phyloP scores from a whole-genome alignment of 2,888 invertebrate species.

The Hedychridium roseum region DNA sequence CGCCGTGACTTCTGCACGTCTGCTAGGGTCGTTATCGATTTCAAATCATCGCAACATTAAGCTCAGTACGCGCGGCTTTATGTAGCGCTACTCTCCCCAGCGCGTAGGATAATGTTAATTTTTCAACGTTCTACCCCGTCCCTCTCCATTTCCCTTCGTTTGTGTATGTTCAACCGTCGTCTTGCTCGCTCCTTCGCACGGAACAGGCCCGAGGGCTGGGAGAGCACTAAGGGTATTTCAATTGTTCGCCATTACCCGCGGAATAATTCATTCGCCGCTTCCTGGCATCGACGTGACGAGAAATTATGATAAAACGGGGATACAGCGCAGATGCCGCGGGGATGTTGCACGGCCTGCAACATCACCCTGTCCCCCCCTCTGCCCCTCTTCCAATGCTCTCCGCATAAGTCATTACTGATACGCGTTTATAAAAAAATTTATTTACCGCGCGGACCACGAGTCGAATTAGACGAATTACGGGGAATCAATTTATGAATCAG shows the following conservation, averaged over 20 bases:
- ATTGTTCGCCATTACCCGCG: constrained; percentile 48
- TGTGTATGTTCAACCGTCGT: constrained; percentile 1
- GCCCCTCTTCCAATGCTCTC: no score
- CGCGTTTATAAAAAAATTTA: no score
- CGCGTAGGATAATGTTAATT: constrained; percentile 39
- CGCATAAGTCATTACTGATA: no score
- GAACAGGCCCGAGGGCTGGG: constrained; percentile 21
- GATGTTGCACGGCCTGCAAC: no score
- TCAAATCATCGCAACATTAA: constrained; percentile 50
- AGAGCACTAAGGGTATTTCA: constrained; percentile 47
- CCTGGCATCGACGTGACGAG: constrained; percentile 45
- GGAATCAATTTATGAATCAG: no score
- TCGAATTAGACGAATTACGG: no score
- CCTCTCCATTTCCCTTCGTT: constrained; percentile 3
- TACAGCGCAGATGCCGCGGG: constrained; percentile 11
- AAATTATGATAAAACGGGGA: constrained; percentile 35
- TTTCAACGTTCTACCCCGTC: constrained; percentile 20
- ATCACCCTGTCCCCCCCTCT: no score
- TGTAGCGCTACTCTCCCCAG: constrained; percentile 8
- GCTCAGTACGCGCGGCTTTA: constrained; percentile 18
- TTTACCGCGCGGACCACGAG: no score
- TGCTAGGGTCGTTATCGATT: constrained; percentile 49
- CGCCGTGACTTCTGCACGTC: constrained; percentile 35
- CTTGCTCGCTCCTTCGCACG: constrained; percentile 1
- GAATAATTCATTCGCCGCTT: constrained; percentile 50